Evolutionary conservation across 2,797 vertebrate genomes (phyloP), one percentile per base, ranked within the genome.

Genomic region (Eurystomus glaucurus): DNA sequence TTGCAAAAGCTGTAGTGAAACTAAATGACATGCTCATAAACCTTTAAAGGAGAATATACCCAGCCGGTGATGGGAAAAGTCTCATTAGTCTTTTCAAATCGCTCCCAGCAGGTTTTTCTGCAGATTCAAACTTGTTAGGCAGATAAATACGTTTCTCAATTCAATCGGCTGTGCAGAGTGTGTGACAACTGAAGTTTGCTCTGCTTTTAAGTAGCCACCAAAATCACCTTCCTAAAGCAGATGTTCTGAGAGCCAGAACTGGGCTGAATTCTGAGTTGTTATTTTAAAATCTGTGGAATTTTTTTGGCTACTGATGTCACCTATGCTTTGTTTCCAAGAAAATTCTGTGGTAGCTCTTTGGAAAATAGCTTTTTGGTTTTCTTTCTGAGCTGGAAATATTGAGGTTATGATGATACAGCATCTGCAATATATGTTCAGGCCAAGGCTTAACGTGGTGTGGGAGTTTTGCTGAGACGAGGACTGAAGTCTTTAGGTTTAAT

Each of bases 1-100:
- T 96, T 96, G 88, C 75, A 94, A 96, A 95, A 96, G 93, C 92
- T 83, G 77, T 78, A 93, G 92, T 97, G 90, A 93, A 93, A 90
- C 60, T 71, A 85, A 96, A 95, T 85, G 93, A 91, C 86, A 68
- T 92, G 83, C 94, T 95, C 86, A 79, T 93, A 96, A 95, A 96
- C 83, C 88, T 95, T 89, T 97, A 92, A 95, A 95, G 62, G 83
- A 66, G 86, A 94, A 79, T 75, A 68, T 82, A 68, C 86, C 33
- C 1, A 5, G 37, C 78, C 4, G 10, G 60, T 81, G 92, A 92
- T 71, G 88, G 81, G 64, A 80, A 62, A 92, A 97, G 86, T 93
- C 96, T 96, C 94, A 94, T 97, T 96, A 97, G 88, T 92, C 88
- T 96, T 94, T 96, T 96, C 86, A 95, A 95, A 97, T 96, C 0